Base-by-base conservation (phyloP, 2,113 vertebrate genomes). In the Raja brachyura region DNA sequence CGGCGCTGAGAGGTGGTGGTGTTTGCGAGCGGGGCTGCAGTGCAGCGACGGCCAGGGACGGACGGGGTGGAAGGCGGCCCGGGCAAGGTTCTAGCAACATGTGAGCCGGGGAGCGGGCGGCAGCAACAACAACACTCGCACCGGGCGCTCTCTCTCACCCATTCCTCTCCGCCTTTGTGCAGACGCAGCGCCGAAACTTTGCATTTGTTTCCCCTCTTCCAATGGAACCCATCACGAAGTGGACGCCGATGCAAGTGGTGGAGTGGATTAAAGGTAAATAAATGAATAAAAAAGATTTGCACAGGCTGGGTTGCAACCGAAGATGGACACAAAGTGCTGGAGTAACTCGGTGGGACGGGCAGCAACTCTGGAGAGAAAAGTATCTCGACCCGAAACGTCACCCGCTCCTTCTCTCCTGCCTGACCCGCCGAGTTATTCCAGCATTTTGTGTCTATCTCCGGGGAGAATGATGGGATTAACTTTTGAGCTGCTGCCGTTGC, bases 221-320 rank as follows among this genome's bases (percentile, higher is more conserved):
- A 93, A 97, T 97, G 96, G 96, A 97, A 92, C 96, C 96, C 5
- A 96, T 97, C 93, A 96, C 96, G 93, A 96, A 74, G 93, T 97
- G 96, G 96, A 96, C 94, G 92, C 96, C 96, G 77, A 96, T 95
- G 93, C 96, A 97, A 95, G 96, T 97, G 94, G 96, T 97, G 94
- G 96, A 96, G 59, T 97, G 96, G 96, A 96, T 96, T 3, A 94
- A 96, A 93, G 96, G 96, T 97, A 94, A 96, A 20, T 6, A 3
- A 1, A 48, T 48, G 3, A 48, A 48, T 48, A 48, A 0, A 48
- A 48, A 0, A 48, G 39, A 48, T 48, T 48, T 48, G 39, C 39
- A 48, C 39, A 48, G 39, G 39, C 39, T 48, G 39, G 39, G 39
- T 48, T 48, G 39, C 39, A 48, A 48, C n/a, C n/a, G n/a, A n/a